Conservation (phyloP, 1,140 invertebrate species). For the Paralvinella palmiformis region DNA sequence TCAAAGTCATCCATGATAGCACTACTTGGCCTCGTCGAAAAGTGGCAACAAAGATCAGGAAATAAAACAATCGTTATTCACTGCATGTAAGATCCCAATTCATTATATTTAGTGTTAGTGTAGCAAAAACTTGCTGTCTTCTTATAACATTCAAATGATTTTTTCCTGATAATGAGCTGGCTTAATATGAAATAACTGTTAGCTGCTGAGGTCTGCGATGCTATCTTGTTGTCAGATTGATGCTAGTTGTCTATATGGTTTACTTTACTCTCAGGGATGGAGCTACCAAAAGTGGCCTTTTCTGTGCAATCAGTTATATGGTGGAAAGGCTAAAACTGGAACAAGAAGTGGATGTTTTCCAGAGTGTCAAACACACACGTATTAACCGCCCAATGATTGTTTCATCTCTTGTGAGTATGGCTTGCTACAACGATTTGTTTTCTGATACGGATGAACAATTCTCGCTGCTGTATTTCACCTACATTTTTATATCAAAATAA, state of each 20-base stretch:
- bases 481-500: too few species aligned
- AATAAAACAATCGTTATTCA: conserved; percentile 41
- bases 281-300: conserved; percentile 49
- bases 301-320: conserved; percentile 45
- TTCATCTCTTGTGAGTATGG: conserved; percentile 37
- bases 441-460: too few species aligned
- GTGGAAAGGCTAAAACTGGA: conserved; percentile 51
- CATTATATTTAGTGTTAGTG: too few species aligned
- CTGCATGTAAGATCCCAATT: conserved; percentile 46
- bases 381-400: conserved; percentile 45
- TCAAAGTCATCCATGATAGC: conserved; percentile 38
- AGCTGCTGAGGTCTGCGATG: too few species aligned
- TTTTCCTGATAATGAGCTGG: too few species aligned
- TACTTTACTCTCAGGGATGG: conserved; percentile 49
- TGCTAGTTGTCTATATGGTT: too few species aligned
- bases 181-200: too few species aligned
- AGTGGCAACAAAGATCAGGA: conserved; percentile 39
- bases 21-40: conserved; percentile 38
- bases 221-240: too few species aligned
- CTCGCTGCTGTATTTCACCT: too few species aligned
- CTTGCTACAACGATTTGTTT: too few species aligned
- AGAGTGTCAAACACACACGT: conserved; percentile 49
- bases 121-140: too few species aligned
- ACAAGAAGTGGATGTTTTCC: conserved; percentile 52
- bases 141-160: too few species aligned